Conservation (phyloP, 1,140 invertebrate genomes). For the Saccostrea cuccullata region DNA sequence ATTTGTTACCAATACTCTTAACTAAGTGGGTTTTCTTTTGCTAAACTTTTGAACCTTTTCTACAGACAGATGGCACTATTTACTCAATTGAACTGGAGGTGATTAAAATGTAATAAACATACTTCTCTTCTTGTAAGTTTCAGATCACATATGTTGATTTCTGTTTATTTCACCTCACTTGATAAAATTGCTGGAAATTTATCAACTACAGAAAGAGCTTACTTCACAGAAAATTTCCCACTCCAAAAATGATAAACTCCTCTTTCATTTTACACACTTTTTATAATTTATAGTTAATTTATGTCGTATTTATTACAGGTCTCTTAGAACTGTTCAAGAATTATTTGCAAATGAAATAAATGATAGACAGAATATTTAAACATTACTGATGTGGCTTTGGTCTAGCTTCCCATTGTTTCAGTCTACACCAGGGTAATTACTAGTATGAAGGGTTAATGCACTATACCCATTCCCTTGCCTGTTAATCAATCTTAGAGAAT, state of each 20-base stretch:
- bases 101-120: slow-evolving; percentile 23
- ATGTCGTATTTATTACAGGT: background rate
- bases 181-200: slow-evolving; percentile 12
- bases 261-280: background rate
- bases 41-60: slow-evolving; percentile 23
- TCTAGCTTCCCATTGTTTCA: too few relatives aligned
- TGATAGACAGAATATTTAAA: too few relatives aligned
- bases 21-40: background rate
- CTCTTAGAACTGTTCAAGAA: background rate
- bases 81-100: slow-evolving; percentile 18
- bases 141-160: slow-evolving; percentile 2
- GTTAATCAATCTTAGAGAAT: background rate
- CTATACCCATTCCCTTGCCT: background rate
- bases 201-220: background rate
- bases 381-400: too few relatives aligned
- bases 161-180: slow-evolving; percentile 16
- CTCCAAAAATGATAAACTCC: background rate
- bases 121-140: slow-evolving; percentile 4
- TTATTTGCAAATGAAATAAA: too few relatives aligned
- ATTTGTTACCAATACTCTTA: background rate
- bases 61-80: slow-evolving; percentile 20
- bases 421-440: too few relatives aligned
- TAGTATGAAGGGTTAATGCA: background rate
- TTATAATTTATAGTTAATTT: background rate
- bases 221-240: background rate